Base-by-base conservation (phyloP, 1,140 invertebrate species). In the Archivesica marissinica region DNA sequence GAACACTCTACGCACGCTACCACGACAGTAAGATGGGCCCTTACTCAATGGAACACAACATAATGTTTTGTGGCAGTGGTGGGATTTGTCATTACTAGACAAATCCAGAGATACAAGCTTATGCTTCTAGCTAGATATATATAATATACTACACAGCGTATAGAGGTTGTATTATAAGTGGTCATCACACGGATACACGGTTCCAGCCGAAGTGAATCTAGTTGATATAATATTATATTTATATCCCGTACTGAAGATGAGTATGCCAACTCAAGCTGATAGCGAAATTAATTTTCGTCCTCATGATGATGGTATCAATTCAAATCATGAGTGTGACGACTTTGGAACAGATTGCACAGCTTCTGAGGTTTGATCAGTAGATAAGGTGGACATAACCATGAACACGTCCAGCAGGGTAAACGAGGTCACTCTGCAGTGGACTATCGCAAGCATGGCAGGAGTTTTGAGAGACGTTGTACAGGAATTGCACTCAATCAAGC, bases 31-130 rank as follows among this genome's bases (percentile, higher is more conserved):
- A 47, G 41, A 9, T 17, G 41, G 7, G 7, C 59, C 59, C 30
- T 20, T 2, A 64, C 59, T 33, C 59, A 3, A 30, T 64, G 30
- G 30, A 72, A 1, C 66, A 41, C 35, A 72, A 72, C 66, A 72
- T 41, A 72, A 30, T 72, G 41, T 20, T 44, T 72, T 38, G 66
- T 72, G 66, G 66, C 66, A 72, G 66, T 41, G 66, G 66, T 72
- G 66, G 66, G 66, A 72, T 72, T 41, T 72, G 66, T 47, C 25
- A 20, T 30, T 44, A 44, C 4, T 30, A 30, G n/a, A 35, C 66
- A 44, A 41, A 23, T 72, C 66, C 66, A 44, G 66, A 4, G 66
- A 72, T 72, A 15, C 39, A 30, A 72, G 28, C 44, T n/a, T 35
- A 59, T 23, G 9, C 23, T 23, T 59, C 23, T 30, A 23, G 7